phyloP scores from a whole-genome alignment of 2,888 invertebrate species.

The Lamellibrachia satsuma region DNA sequence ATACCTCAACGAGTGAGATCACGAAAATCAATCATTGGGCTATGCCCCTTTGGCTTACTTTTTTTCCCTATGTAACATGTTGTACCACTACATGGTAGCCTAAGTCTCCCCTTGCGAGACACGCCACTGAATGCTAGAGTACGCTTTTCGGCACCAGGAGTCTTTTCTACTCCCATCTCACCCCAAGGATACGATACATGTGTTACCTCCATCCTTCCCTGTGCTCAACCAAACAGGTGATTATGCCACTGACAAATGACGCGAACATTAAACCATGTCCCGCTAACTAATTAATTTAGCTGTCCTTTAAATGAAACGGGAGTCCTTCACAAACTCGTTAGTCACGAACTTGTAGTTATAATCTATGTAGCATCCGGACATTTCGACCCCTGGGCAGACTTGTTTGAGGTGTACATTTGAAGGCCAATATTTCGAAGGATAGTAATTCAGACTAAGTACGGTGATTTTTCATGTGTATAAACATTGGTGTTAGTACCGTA shows the following conservation, averaged over 20 bases:
- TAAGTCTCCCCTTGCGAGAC: neutral
- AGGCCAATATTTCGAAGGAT: neutral
- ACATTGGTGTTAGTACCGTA: neutral
- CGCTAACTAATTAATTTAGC: slow-evolving; percentile 1
- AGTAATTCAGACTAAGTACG: neutral
- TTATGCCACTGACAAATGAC: neutral
- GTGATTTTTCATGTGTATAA: neutral
- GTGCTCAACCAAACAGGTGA: neutral
- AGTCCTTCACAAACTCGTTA: neutral
- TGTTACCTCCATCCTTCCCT: neutral
- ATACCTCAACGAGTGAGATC: no score
- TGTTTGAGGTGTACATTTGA: neutral
- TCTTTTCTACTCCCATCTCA: neutral
- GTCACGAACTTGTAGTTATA: neutral
- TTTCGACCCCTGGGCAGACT: neutral
- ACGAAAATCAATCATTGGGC: no score
- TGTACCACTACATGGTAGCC: neutral
- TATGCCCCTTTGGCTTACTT: no score
- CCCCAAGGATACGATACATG: neutral
- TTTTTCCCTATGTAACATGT: no score
- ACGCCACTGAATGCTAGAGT: neutral
- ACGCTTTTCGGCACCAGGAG: neutral
- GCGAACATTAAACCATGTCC: neutral
- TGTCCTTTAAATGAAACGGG: neutral
- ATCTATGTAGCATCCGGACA: no score